A percentile compares a stretch with the other conserved stretches of the same genome.
Conservation (phyloP, 2,113 vertebrate genomes). For the Chlamydotis undulata region DNA sequence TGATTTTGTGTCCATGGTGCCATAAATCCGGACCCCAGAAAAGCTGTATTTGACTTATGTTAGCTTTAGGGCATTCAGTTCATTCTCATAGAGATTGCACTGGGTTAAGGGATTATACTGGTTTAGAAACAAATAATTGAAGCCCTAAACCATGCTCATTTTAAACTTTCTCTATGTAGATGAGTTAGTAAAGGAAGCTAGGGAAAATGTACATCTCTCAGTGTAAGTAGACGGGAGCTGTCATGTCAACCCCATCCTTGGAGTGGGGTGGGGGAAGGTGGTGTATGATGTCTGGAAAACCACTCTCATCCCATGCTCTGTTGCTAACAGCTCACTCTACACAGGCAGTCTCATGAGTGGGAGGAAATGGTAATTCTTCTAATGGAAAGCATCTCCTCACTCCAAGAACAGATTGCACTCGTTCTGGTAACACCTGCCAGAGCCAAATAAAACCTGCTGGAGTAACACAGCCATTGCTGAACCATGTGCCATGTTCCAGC, state of each 20-base stretch:
- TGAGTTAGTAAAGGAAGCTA: not conserved
- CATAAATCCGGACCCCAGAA: not conserved
- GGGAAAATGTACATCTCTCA: not conserved
- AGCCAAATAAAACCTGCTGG: slow-evolving; percentile 1
- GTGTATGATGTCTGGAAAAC: not conserved
- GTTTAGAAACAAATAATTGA: not conserved
- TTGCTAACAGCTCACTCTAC: slow-evolving; percentile 19
- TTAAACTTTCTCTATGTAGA: not conserved
- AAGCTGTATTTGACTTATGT: not conserved
- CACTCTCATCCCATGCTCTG: not conserved
- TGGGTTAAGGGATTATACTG: not conserved
- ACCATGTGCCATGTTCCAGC: not conserved
- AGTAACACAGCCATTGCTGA: not conserved
- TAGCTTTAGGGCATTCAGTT: not conserved
- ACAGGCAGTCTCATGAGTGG: not conserved
- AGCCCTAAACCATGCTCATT: not conserved
- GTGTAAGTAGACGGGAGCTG: not conserved
- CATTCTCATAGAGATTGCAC: not conserved
- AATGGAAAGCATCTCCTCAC: slow-evolving; percentile 10
- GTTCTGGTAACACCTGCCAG: not conserved
- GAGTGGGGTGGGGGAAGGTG: not conserved
- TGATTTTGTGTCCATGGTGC: not conserved
- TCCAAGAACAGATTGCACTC: slow-evolving; percentile 37
- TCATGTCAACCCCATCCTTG: not conserved
- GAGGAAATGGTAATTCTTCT: slow-evolving; percentile 47